Base-by-base conservation (phyloP, 2,888 invertebrate genomes). In the Sceliomorpha sp. region DNA sequence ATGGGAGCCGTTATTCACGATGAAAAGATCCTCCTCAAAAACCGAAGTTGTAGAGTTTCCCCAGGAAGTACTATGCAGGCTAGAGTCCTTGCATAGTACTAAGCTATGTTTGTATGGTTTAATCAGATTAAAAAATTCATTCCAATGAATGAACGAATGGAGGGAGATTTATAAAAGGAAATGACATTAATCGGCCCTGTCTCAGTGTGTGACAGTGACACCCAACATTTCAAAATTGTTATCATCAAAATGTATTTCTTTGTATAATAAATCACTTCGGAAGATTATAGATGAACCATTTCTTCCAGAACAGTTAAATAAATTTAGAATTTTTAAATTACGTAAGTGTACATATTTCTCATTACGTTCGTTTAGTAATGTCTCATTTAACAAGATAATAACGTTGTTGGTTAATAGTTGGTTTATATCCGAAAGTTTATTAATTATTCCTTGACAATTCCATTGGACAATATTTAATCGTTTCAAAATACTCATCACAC, bases 241-340 rank as follows among this genome's bases (percentile, higher is more conserved):
- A 9, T 45, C n/a, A 8, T 31, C 45, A n/a, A 45, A 29, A 5
- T 31, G 3, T 0, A 45, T 15, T 10, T 5, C 2, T 17, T 31
- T 10, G 15, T 17, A 32, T 13, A 15, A 31, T 5, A 45, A 1
- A 32, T 45, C 45, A 9, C 32, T 32, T 9, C 32, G n/a, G 32
- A 45, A 45, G 17, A 45, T 31, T 7, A 45, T 31, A n/a, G 45
- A 31, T 1, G 45, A 8, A 2, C 45, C 45, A 45, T 45, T 45
- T 39, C 10, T 39, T 24, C 7, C 7, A 7, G 3, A 5, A 7
- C 7, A 3, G 7, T 24, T 24, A 24, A 24, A 5, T 24, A 24
- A 7, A 24, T 24, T 24, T 5, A 5, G 7, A 24, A 24, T 24
- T 3, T 24, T 24, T 5, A 24, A 24, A 24, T 24, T 24, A 24